These are phyloP conservation scores for Monodelphis domestica DNA, from an alignment of 2,797 vertebrate genomes.

Conservation along the genomic window DNA sequence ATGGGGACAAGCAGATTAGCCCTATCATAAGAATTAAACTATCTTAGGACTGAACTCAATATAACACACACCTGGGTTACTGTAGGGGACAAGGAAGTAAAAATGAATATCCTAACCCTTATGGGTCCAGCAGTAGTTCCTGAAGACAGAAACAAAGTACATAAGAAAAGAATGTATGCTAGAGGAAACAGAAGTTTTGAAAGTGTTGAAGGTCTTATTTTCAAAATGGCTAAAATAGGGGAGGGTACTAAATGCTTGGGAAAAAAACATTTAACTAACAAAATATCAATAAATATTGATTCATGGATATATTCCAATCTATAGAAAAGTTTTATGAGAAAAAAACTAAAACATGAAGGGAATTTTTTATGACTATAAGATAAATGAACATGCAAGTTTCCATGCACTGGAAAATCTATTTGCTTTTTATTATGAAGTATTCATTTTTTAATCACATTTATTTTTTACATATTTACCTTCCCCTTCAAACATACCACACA, in stretches of 20 bases:
- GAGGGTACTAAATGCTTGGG: not conserved
- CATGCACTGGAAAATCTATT: not conserved
- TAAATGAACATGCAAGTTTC: not conserved
- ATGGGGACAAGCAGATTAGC: not conserved
- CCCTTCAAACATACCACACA: not conserved
- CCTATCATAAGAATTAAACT: not conserved
- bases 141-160: not conserved
- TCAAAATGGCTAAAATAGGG: not conserved
- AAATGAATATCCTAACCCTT: not conserved
- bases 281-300: not conserved
- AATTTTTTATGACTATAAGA: not conserved
- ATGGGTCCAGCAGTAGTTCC: not conserved
- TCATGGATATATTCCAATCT: not conserved
- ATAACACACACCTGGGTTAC: not conserved
- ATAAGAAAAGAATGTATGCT: not conserved
- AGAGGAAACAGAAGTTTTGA: not conserved
- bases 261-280: not conserved
- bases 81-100: not conserved
- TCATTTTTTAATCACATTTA: not conserved
- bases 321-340: not conserved
- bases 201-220: not conserved
- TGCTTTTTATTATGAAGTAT: not conserved
- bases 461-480: not conserved
- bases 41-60: not conserved
- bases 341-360: not conserved